Evolutionary conservation across 2,797 vertebrate genomes (phyloP), one percentile per base, ranked within the genome.

Genomic region (Zalophus californianus): DNA sequence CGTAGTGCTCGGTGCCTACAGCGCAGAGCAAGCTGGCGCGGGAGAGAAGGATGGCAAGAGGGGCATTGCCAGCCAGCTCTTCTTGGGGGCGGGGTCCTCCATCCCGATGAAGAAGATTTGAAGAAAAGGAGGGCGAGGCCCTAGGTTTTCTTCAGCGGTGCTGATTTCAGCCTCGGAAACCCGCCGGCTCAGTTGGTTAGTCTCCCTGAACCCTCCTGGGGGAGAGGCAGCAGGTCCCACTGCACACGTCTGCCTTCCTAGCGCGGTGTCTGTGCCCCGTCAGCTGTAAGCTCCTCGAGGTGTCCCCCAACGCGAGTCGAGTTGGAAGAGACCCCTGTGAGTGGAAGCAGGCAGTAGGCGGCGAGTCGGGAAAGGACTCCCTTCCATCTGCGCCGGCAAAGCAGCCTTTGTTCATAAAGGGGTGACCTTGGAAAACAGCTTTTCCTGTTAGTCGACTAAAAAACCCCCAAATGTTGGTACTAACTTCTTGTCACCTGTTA

Each of bases 401-500:
- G 41, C 5, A 25, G 73, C 32, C 35, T 92, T 80, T 15, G 20
- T 29, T 83, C 11, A 3, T 75, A 15, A 83, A 52, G 58, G 20
- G 21, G 56, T 60, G 52, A 44, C 38, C 72, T 41, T 44, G 77
- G 48, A 70, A 90, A 56, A 29, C 20, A 56, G 68, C 0, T 72
- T 93, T 93, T 82, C 80, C 78, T 7, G 16, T 72, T 41, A 62
- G 32, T 62, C 41, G 35, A 25, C 32, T 50, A 23, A 50, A 64
- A 54, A 79, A 25, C 27, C 52, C 56, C 56, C 2, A 25, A 9
- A 70, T 29, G 56, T 78, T 91, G 44, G n/a, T 89, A 20, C 41
- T 70, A 8, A 50, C 87, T 95, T 96, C 41, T 79, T 70, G 18
- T 66, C 79, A 27, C 9, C 66, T n/a, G 29, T 89, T 73, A 27